A percentile compares a stretch with the other conserved stretches of the same genome.
Evolutionary conservation across 2,888 invertebrate species (phyloP).

Genomic region (Drosophila demipolita): DNA sequence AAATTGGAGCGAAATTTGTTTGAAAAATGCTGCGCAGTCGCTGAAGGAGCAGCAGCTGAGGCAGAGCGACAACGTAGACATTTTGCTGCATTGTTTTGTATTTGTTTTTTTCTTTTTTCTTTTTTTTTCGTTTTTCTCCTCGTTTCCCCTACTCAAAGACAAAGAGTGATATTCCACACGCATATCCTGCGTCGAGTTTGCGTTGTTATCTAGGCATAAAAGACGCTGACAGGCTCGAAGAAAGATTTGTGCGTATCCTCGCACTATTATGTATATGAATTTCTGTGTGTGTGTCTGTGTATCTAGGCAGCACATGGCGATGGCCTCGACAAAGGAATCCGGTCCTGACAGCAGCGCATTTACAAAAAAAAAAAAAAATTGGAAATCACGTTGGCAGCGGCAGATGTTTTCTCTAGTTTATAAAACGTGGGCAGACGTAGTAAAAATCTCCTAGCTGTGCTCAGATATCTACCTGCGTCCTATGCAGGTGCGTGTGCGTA

Average conservation of each 20-base stretch:
- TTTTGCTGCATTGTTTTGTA: slow-evolving; percentile 33
- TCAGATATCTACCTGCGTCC: slow-evolving; percentile 58
- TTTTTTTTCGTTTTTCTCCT: neutral
- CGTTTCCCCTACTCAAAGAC: neutral
- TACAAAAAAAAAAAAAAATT: slow-evolving; percentile 38
- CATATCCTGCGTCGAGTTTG: slow-evolving; percentile 50
- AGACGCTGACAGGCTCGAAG: slow-evolving; percentile 55
- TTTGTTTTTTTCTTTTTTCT: neutral
- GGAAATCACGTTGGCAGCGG: slow-evolving; percentile 70
- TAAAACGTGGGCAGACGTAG: slow-evolving; percentile 41
- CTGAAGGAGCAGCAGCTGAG: slow-evolving; percentile 20
- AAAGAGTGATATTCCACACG: slow-evolving; percentile 58
- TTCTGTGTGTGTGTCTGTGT: slow-evolving; percentile 26
- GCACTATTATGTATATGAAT: slow-evolving; percentile 17
- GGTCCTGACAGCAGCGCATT: slow-evolving; percentile 52
- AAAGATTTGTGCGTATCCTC: slow-evolving; percentile 46
- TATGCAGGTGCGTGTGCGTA: slow-evolving; percentile 60
- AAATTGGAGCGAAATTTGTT: slow-evolving; percentile 66
- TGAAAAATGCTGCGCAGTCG: slow-evolving; percentile 63
- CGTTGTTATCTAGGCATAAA: slow-evolving; percentile 46
- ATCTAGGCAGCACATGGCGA: slow-evolving; percentile 58
- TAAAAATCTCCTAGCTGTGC: slow-evolving; percentile 30
- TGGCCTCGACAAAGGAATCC: slow-evolving; percentile 64
- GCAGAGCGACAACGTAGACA: slow-evolving; percentile 25
- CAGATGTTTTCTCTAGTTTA: slow-evolving; percentile 71